Evolutionary conservation across 2,113 vertebrate genomes (phyloP), one percentile per base, ranked within the genome.

Genomic region (Chauna torquata): DNA sequence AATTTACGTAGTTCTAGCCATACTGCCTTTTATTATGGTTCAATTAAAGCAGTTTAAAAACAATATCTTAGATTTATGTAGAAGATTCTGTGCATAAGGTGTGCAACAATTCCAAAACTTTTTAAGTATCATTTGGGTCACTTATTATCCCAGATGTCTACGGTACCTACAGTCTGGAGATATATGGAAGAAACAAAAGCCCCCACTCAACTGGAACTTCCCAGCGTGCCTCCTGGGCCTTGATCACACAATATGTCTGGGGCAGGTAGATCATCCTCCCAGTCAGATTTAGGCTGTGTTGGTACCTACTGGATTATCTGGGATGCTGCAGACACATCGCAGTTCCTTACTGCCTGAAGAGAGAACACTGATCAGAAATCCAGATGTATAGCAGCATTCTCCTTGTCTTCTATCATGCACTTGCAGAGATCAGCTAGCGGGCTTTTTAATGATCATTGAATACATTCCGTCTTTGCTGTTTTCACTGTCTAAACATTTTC

Each of bases 11-110:
- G 4, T 40, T 88, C n/a, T 52, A 49, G 27, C 16, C 42, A 50
- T 0, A 0, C 3, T 14, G 2, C 8, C 52, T 88, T 82, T 80
- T 34, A 58, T 8, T 62, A 30, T 38, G 22, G 6, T 66, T 68
- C n/a, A 40, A 28, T 24, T 75, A 86, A 54, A 78, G 25, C 24
- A 62, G 11, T 62, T 95, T 78, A 78, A 28, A 40, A 72, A 72
- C 25, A 54, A 3, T 28, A 61, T 49, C 49, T 70, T 45, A 74
- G 40, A 91, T 86, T 38, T 61, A 52, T 19, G 5, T 30, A 58
- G 36, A 91, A 13, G 14, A 57, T 83, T 83, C 16, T 24, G 12
- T 9, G 23, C 22, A 49, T 38, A 62, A 78, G 7, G 28, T 2
- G 38, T 47, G 23, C 50, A 13, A 28, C 34, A 38, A 49, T 36